Percentiles rank a stretch among this genome's conserved stretches.
Conservation (phyloP, 2,797 vertebrate species). For the Vipera ursinii region DNA sequence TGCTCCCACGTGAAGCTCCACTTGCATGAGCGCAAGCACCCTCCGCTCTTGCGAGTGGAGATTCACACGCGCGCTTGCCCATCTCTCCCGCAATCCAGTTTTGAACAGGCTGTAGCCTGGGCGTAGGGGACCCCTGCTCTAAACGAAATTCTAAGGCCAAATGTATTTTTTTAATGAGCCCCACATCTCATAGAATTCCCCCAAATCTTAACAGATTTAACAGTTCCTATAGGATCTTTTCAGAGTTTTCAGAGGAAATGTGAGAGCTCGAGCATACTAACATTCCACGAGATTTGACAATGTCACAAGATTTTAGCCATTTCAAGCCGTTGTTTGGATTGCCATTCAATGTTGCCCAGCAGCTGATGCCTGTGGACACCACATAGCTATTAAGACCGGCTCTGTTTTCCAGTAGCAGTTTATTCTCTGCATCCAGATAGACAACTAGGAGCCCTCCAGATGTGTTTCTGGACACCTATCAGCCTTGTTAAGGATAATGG, state of each 20-base stretch:
- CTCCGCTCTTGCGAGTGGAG: no score
- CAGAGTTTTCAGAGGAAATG: background rate
- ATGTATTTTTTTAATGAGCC: background rate
- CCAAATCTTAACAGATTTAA: background rate
- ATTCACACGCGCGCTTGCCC: no score
- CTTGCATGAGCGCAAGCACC: no score
- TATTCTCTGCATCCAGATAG: background rate
- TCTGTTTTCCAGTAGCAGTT: background rate
- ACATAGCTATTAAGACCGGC: background rate
- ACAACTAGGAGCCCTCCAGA: background rate
- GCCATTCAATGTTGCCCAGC: background rate
- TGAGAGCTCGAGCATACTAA: background rate
- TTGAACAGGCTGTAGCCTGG: no score
- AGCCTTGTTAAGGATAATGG: background rate
- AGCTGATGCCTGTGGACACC: background rate
- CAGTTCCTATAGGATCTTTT: background rate
- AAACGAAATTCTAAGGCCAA: background rate
- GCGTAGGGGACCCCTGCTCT: background rate
- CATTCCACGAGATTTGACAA: background rate
- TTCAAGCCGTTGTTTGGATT: background rate
- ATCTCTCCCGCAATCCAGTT: no score
- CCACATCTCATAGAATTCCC: background rate
- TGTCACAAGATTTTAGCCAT: background rate
- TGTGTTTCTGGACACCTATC: background rate
- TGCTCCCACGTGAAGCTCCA: no score